Evolutionary conservation across 2,797 vertebrate genomes (phyloP), one percentile per base, ranked within the genome.

Genomic region (Typhlichthys eigenmanni): DNA sequence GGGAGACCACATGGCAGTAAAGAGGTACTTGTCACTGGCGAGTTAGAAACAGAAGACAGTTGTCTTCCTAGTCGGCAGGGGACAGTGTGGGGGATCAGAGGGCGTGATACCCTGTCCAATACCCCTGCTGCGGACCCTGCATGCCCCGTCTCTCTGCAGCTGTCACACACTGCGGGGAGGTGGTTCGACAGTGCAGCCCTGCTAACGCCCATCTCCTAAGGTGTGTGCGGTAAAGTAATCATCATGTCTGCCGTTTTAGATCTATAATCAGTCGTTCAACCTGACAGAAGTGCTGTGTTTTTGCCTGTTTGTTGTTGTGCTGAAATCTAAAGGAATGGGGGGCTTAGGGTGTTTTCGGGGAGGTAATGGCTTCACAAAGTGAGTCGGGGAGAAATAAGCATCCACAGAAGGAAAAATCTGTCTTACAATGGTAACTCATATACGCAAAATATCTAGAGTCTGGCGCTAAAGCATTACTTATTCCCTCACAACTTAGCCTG

Each of bases 211-310:
- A 73, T 86, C 80, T 84, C 87, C 87, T 78, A 81, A 88, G 86
- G 88, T 89, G 86, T 71, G 62, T 76, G 57, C 53, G 67, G 82
- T 87, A 84, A 82, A 85, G 83, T 91, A 87, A 91, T 92, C 89
- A 89, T 90, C 90, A 80, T 76, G 81, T 80, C 84, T 84, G 79
- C 85, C 51, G 62, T 77, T 85, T 82, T 81, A 90, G 71, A 89
- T 91, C 81, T 91, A 88, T 91, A 92, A 93, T 92, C 88, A 92
- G 82, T 86, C 86, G 76, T 86, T 92, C 88, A 91, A 75, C 58
- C 78, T 89, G 87, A 89, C 90, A 88, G 74, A 80, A 71, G 78
- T 75, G 60, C 75, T 80, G 77, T 80, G 79, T 78, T 81, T 81
- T 76, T 76, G 78, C 64, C 59, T 80, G 76, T 75, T 71, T 72